Percentiles rank a stretch among this genome's conserved stretches.
phyloP scores from a whole-genome alignment of 2,888 invertebrate genomes.

The Andrena praecox region DNA sequence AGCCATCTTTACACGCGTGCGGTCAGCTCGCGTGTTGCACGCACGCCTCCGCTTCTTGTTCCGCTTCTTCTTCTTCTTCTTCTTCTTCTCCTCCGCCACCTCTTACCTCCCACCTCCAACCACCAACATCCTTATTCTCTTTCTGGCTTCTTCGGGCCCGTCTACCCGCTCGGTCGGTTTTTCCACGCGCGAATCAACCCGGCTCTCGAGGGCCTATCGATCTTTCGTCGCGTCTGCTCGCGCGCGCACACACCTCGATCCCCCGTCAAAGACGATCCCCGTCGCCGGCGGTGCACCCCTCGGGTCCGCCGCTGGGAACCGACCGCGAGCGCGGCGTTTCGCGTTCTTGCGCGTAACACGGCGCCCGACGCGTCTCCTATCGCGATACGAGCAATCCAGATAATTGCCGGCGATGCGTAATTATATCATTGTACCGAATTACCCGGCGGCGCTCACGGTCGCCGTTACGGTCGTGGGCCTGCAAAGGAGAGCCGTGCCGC shows the following conservation, averaged over 20 bases:
- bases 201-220: background rate
- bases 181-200: slow-evolving; percentile 2
- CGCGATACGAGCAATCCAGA: slow-evolving; percentile 78
- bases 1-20: slow-evolving; percentile 81
- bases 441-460: slow-evolving; percentile 71
- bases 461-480: slow-evolving; percentile 49
- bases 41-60: slow-evolving; percentile 68
- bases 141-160: slow-evolving; percentile 46
- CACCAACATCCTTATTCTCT: slow-evolving; percentile 18
- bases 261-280: background rate
- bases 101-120: slow-evolving; percentile 17
- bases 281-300: too few relatives aligned
- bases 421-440: slow-evolving; percentile 84
- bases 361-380: slow-evolving; percentile 7
- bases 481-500: slow-evolving; percentile 43
- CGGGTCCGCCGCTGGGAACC: too few relatives aligned
- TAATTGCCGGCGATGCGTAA: slow-evolving; percentile 80
- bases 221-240: background rate
- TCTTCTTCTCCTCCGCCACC: slow-evolving; percentile 17
- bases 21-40: slow-evolving; percentile 82
- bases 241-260: background rate
- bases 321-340: background rate
- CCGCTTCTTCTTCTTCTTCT: slow-evolving; percentile 51
- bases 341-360: slow-evolving; percentile 6
- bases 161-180: background rate